Evolutionary conservation across 1,140 invertebrate species (phyloP).

Genomic region (Plectus sambesii): DNA sequence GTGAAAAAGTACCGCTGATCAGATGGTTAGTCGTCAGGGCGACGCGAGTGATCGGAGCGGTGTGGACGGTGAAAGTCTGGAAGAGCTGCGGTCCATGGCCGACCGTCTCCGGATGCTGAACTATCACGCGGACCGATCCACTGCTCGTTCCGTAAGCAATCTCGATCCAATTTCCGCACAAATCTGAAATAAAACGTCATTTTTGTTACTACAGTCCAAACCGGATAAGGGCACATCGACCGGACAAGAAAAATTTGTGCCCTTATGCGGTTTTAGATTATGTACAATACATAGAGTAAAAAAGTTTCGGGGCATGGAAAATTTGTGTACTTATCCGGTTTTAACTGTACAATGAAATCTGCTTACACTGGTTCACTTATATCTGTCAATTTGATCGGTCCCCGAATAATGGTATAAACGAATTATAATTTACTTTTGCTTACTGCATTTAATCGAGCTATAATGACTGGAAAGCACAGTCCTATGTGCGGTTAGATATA

Average conservation of each 20-base stretch:
- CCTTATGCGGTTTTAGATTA: neutral
- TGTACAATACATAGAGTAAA: too few species aligned
- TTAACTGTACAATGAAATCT: too few species aligned
- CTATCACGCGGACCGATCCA: slow-evolving; percentile 86
- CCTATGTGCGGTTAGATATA: too few species aligned
- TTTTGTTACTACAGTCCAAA: slow-evolving; percentile 10
- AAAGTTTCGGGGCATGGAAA: too few species aligned
- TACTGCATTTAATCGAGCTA: too few species aligned
- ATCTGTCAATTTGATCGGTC: too few species aligned
- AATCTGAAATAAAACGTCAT: slow-evolving; percentile 55
- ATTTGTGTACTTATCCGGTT: too few species aligned
- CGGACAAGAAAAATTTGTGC: slow-evolving; percentile 9
- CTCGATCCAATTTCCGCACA: slow-evolving; percentile 97
- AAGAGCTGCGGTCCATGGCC: slow-evolving; percentile 92
- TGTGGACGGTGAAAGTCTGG: slow-evolving; percentile 94
- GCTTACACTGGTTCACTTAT: too few species aligned
- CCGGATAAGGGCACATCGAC: too few species aligned
- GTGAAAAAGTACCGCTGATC: slow-evolving; percentile 57
- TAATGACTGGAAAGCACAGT: too few species aligned
- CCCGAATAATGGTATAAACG: too few species aligned
- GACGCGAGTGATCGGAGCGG: slow-evolving; percentile 85
- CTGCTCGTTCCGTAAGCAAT: slow-evolving; percentile 94
- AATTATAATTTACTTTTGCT: too few species aligned
- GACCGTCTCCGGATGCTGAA: slow-evolving; percentile 95
- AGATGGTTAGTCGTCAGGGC: slow-evolving; percentile 90